Conservation (phyloP, 2,888 invertebrate genomes). For the Willowsia nigromaculata region DNA sequence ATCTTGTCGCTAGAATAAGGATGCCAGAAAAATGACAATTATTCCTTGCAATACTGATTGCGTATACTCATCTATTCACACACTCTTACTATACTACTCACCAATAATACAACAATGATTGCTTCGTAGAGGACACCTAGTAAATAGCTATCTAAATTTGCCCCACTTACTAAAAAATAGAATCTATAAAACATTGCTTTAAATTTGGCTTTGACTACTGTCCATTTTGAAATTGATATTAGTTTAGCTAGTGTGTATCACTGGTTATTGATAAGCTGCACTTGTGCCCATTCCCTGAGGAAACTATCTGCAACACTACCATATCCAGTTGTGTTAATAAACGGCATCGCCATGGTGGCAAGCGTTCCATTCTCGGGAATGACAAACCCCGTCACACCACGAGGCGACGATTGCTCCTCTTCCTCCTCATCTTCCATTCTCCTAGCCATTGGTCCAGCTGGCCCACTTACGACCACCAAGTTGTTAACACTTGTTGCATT, state of each 20-base stretch:
- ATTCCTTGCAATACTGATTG: too few species aligned
- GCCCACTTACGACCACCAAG: constrained; percentile 60
- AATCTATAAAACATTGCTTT: constrained; percentile 2
- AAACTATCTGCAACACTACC: constrained; percentile 58
- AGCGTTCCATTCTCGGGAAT: constrained; percentile 49
- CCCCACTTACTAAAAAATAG: not conserved
- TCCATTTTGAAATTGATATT: not conserved
- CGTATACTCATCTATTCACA: too few species aligned
- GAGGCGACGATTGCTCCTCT: constrained; percentile 47
- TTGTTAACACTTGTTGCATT: constrained; percentile 61
- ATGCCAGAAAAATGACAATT: too few species aligned
- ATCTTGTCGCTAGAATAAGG: too few species aligned
- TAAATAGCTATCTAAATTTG: not conserved
- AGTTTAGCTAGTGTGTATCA: not conserved
- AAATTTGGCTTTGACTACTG: constrained; percentile 53
- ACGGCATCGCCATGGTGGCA: constrained; percentile 50
- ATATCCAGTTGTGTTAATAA: constrained; percentile 36
- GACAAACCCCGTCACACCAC: constrained; percentile 49
- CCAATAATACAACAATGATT: too few species aligned
- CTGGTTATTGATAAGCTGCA: constrained; percentile 72
- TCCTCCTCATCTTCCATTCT: not conserved
- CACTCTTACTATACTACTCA: too few species aligned
- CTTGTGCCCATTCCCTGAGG: constrained; percentile 73
- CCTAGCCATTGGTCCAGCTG: constrained; percentile 3
- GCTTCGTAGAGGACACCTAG: too few species aligned